Evolutionary conservation across 2,113 vertebrate species (phyloP).

Genomic region (Centropristis striata): DNA sequence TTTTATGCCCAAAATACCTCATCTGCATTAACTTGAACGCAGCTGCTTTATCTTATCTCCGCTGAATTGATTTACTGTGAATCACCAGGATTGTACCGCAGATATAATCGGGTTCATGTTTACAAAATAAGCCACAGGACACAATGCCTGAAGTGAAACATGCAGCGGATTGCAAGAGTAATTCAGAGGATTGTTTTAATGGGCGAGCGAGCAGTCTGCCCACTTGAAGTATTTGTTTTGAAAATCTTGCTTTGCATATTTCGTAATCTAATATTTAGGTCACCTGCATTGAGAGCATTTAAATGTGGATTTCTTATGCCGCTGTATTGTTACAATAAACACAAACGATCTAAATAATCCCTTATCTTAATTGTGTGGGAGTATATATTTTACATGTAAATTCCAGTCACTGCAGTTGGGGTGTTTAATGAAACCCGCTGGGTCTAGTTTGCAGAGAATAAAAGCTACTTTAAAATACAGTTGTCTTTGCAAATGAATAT

Average conservation of each 20-base stretch:
- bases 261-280: slow-evolving; percentile 64
- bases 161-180: slow-evolving; percentile 31
- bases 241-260: slow-evolving; percentile 62
- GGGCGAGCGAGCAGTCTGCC: slow-evolving; percentile 32
- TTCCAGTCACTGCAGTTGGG: slow-evolving; percentile 21
- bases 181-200: slow-evolving; percentile 61
- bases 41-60: slow-evolving; percentile 64
- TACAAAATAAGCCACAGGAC: slow-evolving; percentile 63
- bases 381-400: slow-evolving; percentile 51
- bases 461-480: slow-evolving; percentile 9
- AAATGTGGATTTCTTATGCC: slow-evolving; percentile 14
- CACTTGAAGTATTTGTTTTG: slow-evolving; percentile 50
- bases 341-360: slow-evolving; percentile 43
- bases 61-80: slow-evolving; percentile 65
- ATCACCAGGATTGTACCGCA: slow-evolving; percentile 51
- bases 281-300: slow-evolving; percentile 35
- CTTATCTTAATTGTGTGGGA: slow-evolving; percentile 50
- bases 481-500: slow-evolving; percentile 10
- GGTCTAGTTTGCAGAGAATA: slow-evolving; percentile 11
- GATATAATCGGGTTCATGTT: slow-evolving; percentile 72
- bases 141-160: slow-evolving; percentile 57
- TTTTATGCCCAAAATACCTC: slow-evolving; percentile 69
- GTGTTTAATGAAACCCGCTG: slow-evolving; percentile 44
- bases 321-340: slow-evolving; percentile 42
- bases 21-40: slow-evolving; percentile 72